phyloP scores from a whole-genome alignment of 2,797 vertebrate species.

The Arnoldichthys spilopterus region DNA sequence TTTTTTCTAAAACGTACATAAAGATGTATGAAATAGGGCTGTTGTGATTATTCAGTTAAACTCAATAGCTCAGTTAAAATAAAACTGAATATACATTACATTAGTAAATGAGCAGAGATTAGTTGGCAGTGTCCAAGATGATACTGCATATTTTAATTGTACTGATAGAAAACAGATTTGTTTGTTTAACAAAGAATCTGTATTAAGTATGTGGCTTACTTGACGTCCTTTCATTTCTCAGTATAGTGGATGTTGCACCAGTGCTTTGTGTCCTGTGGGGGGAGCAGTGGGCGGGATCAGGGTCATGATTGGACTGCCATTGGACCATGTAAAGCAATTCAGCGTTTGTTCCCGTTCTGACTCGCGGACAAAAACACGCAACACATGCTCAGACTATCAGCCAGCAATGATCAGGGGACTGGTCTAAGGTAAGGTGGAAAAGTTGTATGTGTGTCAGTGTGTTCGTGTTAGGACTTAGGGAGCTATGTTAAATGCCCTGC shows the following conservation, averaged over 20 bases:
- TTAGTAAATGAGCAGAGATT: too few relatives aligned
- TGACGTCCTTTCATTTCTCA: neutral
- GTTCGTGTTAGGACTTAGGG: neutral
- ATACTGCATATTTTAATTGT: neutral
- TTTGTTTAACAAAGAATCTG: too few relatives aligned
- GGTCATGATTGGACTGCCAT: constrained; percentile 12
- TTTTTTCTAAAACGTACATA: too few relatives aligned
- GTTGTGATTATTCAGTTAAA: too few relatives aligned
- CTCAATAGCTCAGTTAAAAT: neutral
- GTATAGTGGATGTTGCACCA: neutral
- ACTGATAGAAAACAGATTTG: too few relatives aligned
- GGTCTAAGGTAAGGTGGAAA: constrained; percentile 20
- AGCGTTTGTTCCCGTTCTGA: constrained; percentile 8
- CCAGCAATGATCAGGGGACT: neutral
- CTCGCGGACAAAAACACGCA: constrained; percentile 12
- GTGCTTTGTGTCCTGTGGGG: constrained; percentile 15
- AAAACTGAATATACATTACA: too few relatives aligned
- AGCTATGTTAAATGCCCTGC: neutral
- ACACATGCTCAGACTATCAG: constrained; percentile 12
- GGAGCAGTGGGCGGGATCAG: constrained; percentile 17
- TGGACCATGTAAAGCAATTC: constrained; percentile 16
- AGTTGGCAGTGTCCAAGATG: too few relatives aligned
- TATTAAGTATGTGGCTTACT: too few relatives aligned
- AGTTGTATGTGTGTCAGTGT: neutral
- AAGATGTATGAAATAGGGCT: too few relatives aligned